Conservation (phyloP, 30 jellyfish, hydroid and myxozoan genomes). For the Catostylus mosaicus region DNA sequence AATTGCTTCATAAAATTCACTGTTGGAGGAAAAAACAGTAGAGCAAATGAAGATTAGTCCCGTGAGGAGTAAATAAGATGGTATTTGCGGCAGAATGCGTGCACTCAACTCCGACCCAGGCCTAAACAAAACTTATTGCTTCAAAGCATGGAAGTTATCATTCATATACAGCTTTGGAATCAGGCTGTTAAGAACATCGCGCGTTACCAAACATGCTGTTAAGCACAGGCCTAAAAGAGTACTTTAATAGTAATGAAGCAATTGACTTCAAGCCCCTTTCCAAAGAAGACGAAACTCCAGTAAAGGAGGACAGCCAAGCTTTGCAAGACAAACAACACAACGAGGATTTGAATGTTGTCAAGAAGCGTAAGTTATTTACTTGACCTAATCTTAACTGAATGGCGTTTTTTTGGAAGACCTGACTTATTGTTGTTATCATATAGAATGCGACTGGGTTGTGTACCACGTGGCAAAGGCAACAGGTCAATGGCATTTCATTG, state of each 20-base stretch:
- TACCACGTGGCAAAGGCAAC: slow-evolving; percentile 9
- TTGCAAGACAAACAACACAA: neutral
- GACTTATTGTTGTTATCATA: neutral
- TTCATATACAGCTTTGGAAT: neutral
- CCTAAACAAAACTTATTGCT: neutral
- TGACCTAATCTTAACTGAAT: neutral
- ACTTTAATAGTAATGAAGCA: slow-evolving; percentile 7
- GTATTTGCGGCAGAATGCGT: neutral
- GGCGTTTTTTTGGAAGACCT: neutral
- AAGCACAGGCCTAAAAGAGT: slow-evolving; percentile 46
- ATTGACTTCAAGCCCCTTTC: neutral
- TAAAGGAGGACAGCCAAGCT: slow-evolving; percentile 2
- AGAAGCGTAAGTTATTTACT: slow-evolving; percentile 16
- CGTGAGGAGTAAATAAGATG: too few species aligned
- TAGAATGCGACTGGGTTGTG: neutral
- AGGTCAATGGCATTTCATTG: slow-evolving; percentile 1
- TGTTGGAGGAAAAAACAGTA: too few species aligned
- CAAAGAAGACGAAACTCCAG: slow-evolving; percentile 20
- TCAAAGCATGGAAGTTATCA: neutral
- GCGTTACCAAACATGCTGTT: slow-evolving; percentile 22
- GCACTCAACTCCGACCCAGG: neutral
- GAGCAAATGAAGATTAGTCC: too few species aligned
- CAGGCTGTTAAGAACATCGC: neutral
- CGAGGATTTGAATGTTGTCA: slow-evolving; percentile 32
- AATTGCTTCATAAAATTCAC: too few species aligned